Conservation (phyloP, 2,797 vertebrate species). For the Muraenolepis orangiensis region DNA sequence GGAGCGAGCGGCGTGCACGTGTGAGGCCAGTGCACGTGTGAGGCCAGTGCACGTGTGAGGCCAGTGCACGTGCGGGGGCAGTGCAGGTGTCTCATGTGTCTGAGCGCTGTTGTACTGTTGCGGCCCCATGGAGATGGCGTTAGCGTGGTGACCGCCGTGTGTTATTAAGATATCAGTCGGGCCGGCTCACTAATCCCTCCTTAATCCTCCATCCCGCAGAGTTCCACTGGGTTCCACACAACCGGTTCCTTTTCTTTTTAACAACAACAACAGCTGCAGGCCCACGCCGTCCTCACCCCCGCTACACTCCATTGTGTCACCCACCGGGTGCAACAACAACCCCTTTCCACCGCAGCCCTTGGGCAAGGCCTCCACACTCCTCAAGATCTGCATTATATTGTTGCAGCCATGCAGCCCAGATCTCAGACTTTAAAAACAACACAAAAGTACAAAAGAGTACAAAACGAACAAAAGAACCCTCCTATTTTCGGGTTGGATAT, state of each 20-base stretch:
- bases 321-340: constrained; percentile 34
- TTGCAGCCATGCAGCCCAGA: not conserved
- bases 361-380: constrained; percentile 17
- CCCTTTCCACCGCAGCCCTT: constrained; percentile 16
- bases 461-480: not conserved
- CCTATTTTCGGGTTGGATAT: too few species aligned
- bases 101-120: not conserved
- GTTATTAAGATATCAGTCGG: not conserved
- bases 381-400: not conserved
- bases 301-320: constrained; percentile 51
- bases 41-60: not conserved
- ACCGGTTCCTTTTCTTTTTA: constrained; percentile 35
- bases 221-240: not conserved
- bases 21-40: not conserved
- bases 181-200: not conserved
- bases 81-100: not conserved
- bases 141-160: not conserved
- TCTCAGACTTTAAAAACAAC: not conserved
- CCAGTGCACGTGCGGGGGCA: not conserved
- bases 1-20: not conserved
- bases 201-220: not conserved
- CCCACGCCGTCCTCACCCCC: constrained; percentile 17
- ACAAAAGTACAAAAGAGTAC: too few species aligned
- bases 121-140: not conserved
- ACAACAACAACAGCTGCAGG: constrained; percentile 44